Base-by-base conservation (phyloP, 1,140 invertebrate genomes). In the Kradibia gibbosae region DNA sequence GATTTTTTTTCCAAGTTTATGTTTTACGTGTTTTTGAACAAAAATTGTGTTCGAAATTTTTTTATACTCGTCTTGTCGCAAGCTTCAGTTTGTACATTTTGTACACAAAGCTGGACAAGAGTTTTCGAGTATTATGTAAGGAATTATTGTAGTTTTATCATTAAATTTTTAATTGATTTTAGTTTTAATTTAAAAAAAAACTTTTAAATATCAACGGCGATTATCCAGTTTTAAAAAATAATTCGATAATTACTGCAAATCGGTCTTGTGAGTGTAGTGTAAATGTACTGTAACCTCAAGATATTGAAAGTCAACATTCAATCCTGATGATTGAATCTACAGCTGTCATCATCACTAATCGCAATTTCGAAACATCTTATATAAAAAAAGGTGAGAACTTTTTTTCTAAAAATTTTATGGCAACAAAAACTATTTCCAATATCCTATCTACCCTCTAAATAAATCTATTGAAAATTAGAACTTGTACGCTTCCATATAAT, bases 61-160 rank as follows among this genome's bases (percentile, higher is more conserved):
- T 39, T 72, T 73, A 45, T 70, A 53, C 80, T 81, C 65, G 60
- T 81, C 80, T 81, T 70, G 73, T 31, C 34, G 25, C 8, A 50
- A 53, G n/a, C 53, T 67, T 73, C 53, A 74, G 13, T 75, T 67
- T 62, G 57, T 75, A 78, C 42, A 45, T 76, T 81, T 75, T 81
- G 80, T 60, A 34, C 65, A 28, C 13, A 55, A 57, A 70, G 17
- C 25, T 39, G 62, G 15, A 55, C 55, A 72, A 73, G 75, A 78
- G 74, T 82, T 82, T 81, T 71, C 65, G 67, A 77, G 80, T 50
- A 81, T 74, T n/a, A 50, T 53, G 53, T 36, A 17, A 1, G 39
- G 22, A 4, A 31, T 55, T 57, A 15, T 42, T 42, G 3, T 7
- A 42, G 39, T 70, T 70, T 70, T 39, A 2, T 25, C 3, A 1